Evolutionary conservation across 1,140 invertebrate species (phyloP), one percentile per base, ranked within the genome.

Genomic region (Macrocentrus cingulum): DNA sequence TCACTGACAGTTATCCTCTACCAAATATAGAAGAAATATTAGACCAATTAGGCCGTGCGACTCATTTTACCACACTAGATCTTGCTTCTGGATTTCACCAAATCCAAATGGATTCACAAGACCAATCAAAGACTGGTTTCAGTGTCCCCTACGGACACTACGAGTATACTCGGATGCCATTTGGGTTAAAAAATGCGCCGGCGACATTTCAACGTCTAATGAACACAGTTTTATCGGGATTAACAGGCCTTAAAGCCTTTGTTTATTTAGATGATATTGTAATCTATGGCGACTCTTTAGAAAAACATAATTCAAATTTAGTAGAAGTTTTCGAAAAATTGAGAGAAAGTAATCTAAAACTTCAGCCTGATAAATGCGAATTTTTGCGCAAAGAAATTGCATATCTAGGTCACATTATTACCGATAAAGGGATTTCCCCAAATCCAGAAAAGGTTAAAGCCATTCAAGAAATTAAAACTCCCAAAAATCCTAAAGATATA

Each of bases 351-450:
- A 61, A 61, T 16, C 22, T 71, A 4, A 66, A 62, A 29, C 20
- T 69, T 59, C 71, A 82, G 65, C 74, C 73, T 0, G 67, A 71
- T 13, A 82, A 83, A 67, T 39, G 36, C 11, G 36, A 39, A 39
- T 39, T 39, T 39, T 39, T 82, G 78, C 53, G 66, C 77, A 55
- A 69, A 32, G 71, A 79, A 71, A 66, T 80, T 11, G 48, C 65
- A 11, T 80, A 80, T 63, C 62, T 83, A 41, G 80, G 81, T 4
- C 77, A 81, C 62, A 56, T 76, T 1, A 69, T 82, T 15, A 66
- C 70, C 8, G 61, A 62, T 15, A 44, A 77, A 19, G 77, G 79
- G 22, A n/a, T 39, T 4, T n/a, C 8, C 4, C 36, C 36, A 68
- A 67, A 80, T 62, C 71, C 70, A 8, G 49, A 63, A 0, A 81